A percentile compares a stretch with the other conserved stretches of the same genome.
Evolutionary conservation across 2,113 vertebrate species (phyloP).

Genomic region (Melanostigma gelatinosum): DNA sequence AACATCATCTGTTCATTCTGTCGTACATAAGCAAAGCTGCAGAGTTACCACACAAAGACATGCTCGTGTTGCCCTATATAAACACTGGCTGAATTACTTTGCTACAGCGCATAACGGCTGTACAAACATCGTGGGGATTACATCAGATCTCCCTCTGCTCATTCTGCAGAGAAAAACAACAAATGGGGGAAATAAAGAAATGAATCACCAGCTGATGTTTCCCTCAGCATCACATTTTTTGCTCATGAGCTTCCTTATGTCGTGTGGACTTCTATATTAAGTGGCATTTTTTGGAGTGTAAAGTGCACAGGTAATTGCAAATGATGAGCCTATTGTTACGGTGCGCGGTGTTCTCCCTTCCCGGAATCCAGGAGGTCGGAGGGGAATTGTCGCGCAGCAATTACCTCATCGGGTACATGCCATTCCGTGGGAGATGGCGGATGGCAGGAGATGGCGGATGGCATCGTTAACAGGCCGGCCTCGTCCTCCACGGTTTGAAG

Average conservation of each 20-base stretch:
- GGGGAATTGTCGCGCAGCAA: conserved; percentile 11
- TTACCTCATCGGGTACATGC: conserved; percentile 7
- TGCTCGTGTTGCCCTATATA: conserved; percentile 19
- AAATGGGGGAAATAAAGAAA: conserved; percentile 11
- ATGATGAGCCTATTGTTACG: conserved; percentile 36
- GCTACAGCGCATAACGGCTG: conserved; percentile 11
- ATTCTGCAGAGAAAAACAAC: neutral
- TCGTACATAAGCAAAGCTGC: conserved; percentile 23
- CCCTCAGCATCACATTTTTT: conserved; percentile 15
- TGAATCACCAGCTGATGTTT: conserved; percentile 18
- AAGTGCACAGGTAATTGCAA: conserved; percentile 40
- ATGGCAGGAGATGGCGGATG: conserved; percentile 27
- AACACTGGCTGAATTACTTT: conserved; percentile 4
- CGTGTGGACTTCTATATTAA: conserved; percentile 21
- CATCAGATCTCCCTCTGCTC: neutral
- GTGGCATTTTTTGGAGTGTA: conserved; percentile 47
- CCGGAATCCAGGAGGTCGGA: conserved; percentile 15
- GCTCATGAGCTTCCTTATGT: conserved; percentile 24
- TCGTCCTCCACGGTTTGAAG: conserved; percentile 12
- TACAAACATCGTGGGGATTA: conserved; percentile 21
- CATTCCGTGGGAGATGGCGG: conserved; percentile 1
- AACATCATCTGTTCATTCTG: conserved; percentile 43
- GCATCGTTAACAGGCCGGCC: conserved; percentile 1
- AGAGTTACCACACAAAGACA: conserved; percentile 39
- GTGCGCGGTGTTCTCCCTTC: neutral